Evolutionary conservation across 2,888 invertebrate genomes (phyloP), one percentile per base, ranked within the genome.

Genomic region (Trichogramma evanescens): DNA sequence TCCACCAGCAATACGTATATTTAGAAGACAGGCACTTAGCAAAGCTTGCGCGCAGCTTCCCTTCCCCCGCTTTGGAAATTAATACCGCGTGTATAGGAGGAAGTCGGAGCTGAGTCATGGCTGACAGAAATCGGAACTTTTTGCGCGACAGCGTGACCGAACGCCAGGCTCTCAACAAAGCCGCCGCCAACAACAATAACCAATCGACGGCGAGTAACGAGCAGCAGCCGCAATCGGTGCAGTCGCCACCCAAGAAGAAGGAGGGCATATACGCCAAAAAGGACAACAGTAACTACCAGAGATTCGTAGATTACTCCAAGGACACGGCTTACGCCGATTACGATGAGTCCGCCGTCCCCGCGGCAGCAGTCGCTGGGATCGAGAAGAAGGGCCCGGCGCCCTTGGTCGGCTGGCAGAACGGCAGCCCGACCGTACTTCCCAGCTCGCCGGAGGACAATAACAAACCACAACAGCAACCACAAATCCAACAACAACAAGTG

Each of bases 341-440:
- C 13, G 10, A 55, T 6, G 58, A 61, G 5, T 45, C 39, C 38
- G 62, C 54, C 13, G 10, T 60, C 7, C 62, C 63, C 7, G n/a
- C n/a, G n/a, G 55, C 48, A 26, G 57, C 55, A 50, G 55, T 59
- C 5, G 56, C 60, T 7, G 1, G 7, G n/a, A 43, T 65, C 9
- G 59, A 65, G 38, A 67, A 55, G 45, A 68, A 65, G 40, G 72
- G 70, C 39, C 66, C 64, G 13, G 78, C 78, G 0, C 76, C 77
- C 4, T 71, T 77, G n/a, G 72, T 77, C 2, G 72, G 74, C 9
- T 78, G 78, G 77, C 71, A 70, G 6, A 72, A 76, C 56, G 74
- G 71, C 0, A 74, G 77, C 50, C 75, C 75, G 1, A 73, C 72
- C 0, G 66, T 73, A 2, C 70, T 71, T n/a, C 69, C 73, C 1